Base-by-base conservation (phyloP, 1,140 invertebrate genomes). In the Drosophila ambigua region DNA sequence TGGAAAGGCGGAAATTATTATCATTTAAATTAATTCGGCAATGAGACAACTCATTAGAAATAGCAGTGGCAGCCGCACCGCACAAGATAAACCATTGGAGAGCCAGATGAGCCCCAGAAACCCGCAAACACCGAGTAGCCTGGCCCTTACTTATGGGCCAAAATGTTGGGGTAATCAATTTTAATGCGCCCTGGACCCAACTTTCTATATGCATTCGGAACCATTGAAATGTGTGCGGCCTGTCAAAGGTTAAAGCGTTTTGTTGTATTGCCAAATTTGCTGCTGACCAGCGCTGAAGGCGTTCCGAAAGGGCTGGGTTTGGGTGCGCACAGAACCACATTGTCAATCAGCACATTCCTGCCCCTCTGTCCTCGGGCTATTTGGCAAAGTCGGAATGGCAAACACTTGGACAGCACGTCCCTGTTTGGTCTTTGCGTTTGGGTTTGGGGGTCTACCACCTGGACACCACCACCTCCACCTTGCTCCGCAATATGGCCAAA, bases 281-380 rank as follows among this genome's bases (percentile, higher is more conserved):
- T 65, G 50, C 51, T 72, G 23, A 31, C 64, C 66, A 57, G 68
- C 49, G 57, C 41, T 49, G 6, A 26, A 39, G 49, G 59, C 16
- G 16, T 16, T 13, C 35, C 35, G 69, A 41, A 20, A 46, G 31
- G 52, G 50, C 24, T 24, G 7, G 24, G 74, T 23, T 16, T 8
- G 24, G 54, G 20, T 23, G 44, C 58, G 28, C 35, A 23, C 57
- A 44, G 58, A 48, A 75, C 79, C 79, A 53, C 79, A 83, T 79
- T 83, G 75, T 83, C 80, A 83, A 83, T 83, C 79, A 83, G 68
- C 65, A 45, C 80, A 82, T 83, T 77, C 74, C 75, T 74, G 59
- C 35, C 49, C 51, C 59, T 23, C 48, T 50, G 9, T 39, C 49
- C 5, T 31, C 6, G 51, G 73, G 52, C 58, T 82, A 83, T 79